Percentiles rank a stretch among this genome's conserved stretches.
Evolutionary conservation across 2,113 vertebrate genomes (phyloP).

Genomic region (Bubo blakistoni): DNA sequence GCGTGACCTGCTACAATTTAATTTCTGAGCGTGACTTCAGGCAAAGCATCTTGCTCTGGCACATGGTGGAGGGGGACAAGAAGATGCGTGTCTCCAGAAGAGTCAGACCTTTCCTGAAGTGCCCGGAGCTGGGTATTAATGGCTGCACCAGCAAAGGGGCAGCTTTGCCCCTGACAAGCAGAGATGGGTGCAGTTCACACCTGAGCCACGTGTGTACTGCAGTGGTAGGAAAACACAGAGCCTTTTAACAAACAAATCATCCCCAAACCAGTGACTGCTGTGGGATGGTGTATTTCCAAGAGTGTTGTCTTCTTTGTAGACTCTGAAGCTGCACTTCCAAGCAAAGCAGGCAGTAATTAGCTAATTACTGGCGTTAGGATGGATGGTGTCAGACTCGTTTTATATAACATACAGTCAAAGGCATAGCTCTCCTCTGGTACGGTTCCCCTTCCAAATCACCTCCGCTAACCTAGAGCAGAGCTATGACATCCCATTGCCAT

Average conservation of each 20-base stretch:
- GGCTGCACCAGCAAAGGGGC: background rate
- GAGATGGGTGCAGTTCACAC: background rate
- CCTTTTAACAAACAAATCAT: background rate
- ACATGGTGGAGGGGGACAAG: background rate
- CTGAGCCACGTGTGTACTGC: accelerated
- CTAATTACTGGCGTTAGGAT: background rate
- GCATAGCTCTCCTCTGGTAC: background rate
- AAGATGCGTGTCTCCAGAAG: background rate
- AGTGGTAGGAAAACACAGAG: background rate
- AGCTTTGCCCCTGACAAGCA: accelerated
- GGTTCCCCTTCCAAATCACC: background rate
- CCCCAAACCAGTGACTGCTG: background rate
- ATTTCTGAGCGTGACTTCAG: background rate
- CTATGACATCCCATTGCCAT: background rate
- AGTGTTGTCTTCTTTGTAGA: background rate
- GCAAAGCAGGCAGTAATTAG: background rate
- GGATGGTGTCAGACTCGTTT: background rate
- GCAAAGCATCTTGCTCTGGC: background rate
- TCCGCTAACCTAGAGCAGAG: background rate
- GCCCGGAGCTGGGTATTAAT: background rate
- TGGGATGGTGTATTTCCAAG: background rate
- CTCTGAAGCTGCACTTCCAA: background rate
- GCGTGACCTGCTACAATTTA: background rate
- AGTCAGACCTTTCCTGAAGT: background rate
- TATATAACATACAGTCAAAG: background rate